Conservation (phyloP, 2,113 vertebrate species). For the Perognathus longimembris region DNA sequence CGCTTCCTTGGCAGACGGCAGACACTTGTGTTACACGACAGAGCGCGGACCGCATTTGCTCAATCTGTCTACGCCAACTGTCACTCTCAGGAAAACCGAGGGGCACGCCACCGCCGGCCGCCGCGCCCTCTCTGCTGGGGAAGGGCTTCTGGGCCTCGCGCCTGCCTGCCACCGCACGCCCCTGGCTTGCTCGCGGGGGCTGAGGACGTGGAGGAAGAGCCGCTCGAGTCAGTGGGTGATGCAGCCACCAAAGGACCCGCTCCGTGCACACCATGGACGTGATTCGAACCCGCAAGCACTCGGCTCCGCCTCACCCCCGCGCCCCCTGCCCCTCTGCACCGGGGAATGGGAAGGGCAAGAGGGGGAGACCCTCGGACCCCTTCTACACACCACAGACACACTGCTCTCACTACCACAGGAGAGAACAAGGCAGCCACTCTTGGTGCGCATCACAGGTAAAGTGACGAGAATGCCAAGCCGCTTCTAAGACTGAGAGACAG, state of each 20-base stretch:
- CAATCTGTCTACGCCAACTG: neutral
- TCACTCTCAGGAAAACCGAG: conserved; percentile 15
- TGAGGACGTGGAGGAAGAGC: neutral
- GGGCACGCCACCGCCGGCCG: neutral
- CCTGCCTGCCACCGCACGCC: neutral
- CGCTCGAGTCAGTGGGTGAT: neutral
- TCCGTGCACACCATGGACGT: neutral
- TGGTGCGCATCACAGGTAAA: neutral
- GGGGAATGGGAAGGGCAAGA: too few relatives aligned
- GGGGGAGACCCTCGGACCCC: too few relatives aligned
- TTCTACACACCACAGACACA: too few relatives aligned
- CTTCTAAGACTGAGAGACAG: conserved; percentile 9
- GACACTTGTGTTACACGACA: neutral
- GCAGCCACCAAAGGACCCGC: rapidly evolving
- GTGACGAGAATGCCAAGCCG: conserved; percentile 44
- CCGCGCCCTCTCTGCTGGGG: neutral
- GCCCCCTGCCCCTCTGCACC: too few relatives aligned
- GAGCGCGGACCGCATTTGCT: neutral
- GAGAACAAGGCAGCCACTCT: conserved; percentile 39
- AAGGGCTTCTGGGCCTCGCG: neutral
- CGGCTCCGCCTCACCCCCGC: too few relatives aligned
- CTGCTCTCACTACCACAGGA: too few relatives aligned
- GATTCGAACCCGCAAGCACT: neutral
- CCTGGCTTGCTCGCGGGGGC: neutral
- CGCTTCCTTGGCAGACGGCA: neutral